A percentile compares a stretch with the other conserved stretches of the same genome.
Evolutionary conservation across 2,797 vertebrate species (phyloP).

Genomic region (Sebastes iracundus): DNA sequence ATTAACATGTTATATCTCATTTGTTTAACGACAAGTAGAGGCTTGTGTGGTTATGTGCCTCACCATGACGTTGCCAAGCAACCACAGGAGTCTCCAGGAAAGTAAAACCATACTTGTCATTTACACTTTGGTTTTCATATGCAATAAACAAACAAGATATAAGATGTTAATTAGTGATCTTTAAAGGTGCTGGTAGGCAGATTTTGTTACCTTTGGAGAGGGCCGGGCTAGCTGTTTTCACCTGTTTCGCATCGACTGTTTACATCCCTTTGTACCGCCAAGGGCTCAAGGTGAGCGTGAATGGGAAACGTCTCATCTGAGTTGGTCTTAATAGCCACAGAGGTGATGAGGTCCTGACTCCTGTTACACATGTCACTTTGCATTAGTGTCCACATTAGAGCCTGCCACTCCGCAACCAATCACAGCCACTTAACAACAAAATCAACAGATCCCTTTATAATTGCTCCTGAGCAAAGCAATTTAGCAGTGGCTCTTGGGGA

Average conservation of each 20-base stretch:
- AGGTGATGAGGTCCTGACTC: conserved; percentile 65
- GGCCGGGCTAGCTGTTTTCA: neutral
- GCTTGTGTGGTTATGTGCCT: neutral
- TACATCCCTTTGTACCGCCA: neutral
- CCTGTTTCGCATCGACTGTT: neutral
- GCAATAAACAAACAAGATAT: neutral
- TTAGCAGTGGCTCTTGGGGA: conserved; percentile 53
- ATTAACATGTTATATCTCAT: neutral
- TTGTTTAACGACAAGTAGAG: neutral
- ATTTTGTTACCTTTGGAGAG: neutral
- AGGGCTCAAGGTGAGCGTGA: conserved; percentile 41
- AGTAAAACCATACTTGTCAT: neutral
- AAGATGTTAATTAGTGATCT: neutral
- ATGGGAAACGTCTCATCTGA: conserved; percentile 32
- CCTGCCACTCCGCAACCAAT: conserved; percentile 62
- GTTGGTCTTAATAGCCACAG: conserved; percentile 55
- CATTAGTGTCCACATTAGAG: conserved; percentile 69
- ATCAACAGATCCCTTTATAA: conserved; percentile 75
- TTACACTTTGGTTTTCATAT: neutral
- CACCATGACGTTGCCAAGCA: neutral
- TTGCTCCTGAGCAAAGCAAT: conserved; percentile 74
- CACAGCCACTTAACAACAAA: conserved; percentile 66
- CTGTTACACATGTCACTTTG: conserved; percentile 65
- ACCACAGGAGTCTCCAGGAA: neutral
- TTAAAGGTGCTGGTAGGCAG: neutral